phyloP scores from a whole-genome alignment of 1,140 invertebrate species.

The Calycopis cecrops region DNA sequence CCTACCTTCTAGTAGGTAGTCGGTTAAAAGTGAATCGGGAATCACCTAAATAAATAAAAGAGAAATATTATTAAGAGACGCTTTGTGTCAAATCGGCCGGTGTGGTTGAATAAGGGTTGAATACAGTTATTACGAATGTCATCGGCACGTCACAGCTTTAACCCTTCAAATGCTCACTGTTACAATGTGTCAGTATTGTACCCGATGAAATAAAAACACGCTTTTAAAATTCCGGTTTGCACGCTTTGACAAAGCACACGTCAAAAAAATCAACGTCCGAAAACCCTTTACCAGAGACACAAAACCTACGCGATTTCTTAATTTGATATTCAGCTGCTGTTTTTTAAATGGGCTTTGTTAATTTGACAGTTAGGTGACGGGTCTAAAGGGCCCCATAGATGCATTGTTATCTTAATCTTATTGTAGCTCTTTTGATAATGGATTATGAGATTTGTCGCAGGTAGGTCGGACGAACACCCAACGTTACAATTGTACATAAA shows the following conservation, averaged over 20 bases:
- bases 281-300: conserved; percentile 37
- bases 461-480: conserved; percentile 38
- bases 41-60: too few relatives aligned
- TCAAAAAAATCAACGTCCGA: conserved; percentile 48
- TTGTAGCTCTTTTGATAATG: conserved; percentile 31
- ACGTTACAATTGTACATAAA: conserved; percentile 20
- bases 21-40: too few relatives aligned
- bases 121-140: conserved; percentile 6
- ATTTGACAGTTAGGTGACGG: conserved; percentile 57
- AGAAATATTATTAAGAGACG: too few relatives aligned
- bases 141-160: conserved; percentile 4
- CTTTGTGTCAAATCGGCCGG: not conserved
- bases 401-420: conserved; percentile 44
- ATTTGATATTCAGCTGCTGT: conserved; percentile 55
- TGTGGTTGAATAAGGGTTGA: not conserved
- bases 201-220: conserved; percentile 27
- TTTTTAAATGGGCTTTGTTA: conserved; percentile 47
- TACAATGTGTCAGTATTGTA: conserved; percentile 34
- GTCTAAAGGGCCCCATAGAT: conserved; percentile 32
- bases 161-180: conserved; percentile 12
- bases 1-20: too few relatives aligned
- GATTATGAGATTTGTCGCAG: conserved; percentile 53
- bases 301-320: conserved; percentile 31
- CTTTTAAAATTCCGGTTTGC: conserved; percentile 41
- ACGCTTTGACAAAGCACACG: conserved; percentile 40